These are phyloP conservation scores for Lepidostoma basale DNA, from an alignment of 1,140 invertebrate genomes.

Conservation along the genomic window DNA sequence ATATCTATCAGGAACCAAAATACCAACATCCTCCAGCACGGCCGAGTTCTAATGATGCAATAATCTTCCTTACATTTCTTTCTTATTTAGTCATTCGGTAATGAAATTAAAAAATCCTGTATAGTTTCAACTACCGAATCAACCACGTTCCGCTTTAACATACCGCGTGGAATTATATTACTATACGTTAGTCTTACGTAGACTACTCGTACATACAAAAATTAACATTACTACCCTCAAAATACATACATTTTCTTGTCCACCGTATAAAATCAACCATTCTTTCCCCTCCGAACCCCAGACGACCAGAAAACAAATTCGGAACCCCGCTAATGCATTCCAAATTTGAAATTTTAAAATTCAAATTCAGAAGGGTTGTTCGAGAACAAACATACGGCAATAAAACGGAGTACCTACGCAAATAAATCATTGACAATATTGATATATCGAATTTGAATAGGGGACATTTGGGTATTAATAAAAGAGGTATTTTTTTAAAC, in stretches of 20 bases:
- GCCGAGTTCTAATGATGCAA: no score
- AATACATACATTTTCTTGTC: background rate
- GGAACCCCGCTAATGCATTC: slow-evolving; percentile 20
- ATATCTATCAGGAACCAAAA: no score
- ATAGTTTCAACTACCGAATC: no score
- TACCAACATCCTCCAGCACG: no score
- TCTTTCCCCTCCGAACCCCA: background rate
- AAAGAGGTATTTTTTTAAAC: background rate
- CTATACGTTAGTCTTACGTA: no score
- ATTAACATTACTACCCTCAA: background rate
- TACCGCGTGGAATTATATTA: no score
- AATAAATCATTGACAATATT: slow-evolving; percentile 24
- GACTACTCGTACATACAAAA: no score
- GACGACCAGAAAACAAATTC: background rate
- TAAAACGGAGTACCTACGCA: background rate
- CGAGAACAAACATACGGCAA: background rate
- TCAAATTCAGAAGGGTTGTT: slow-evolving; percentile 15
- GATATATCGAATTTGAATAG: slow-evolving; percentile 11
- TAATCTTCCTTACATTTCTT: no score
- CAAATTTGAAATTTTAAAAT: background rate
- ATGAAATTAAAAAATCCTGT: no score
- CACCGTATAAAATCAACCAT: background rate
- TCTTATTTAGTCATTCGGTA: no score
- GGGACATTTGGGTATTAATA: background rate
- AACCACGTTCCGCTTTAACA: no score